These are phyloP conservation scores for Zosterops lateralis DNA, from an alignment of 2,113 vertebrate species.

Conservation along the genomic window DNA sequence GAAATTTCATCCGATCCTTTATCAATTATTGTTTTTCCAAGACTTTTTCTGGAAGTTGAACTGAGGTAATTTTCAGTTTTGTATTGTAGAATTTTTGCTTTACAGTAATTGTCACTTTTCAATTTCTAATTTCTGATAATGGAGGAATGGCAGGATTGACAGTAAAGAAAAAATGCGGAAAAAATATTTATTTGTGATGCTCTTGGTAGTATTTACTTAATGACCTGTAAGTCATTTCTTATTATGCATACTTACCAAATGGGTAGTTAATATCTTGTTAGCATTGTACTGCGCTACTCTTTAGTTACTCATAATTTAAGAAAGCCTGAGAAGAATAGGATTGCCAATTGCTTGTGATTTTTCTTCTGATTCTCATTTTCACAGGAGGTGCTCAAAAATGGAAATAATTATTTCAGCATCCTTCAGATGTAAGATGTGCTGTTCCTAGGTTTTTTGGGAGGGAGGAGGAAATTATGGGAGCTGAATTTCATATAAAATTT, in stretches of 20 bases:
- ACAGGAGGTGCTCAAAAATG: neutral
- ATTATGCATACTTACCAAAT: neutral
- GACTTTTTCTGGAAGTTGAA: neutral
- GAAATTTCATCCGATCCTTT: neutral
- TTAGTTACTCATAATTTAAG: neutral
- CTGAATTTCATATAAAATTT: neutral
- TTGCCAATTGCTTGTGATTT: neutral
- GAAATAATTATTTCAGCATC: neutral
- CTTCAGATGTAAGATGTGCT: neutral
- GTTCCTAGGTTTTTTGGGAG: fast-evolving
- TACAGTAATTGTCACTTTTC: neutral
- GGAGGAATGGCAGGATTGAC: neutral
- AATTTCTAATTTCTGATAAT: neutral
- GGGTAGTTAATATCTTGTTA: neutral
- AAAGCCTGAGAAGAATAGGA: neutral
- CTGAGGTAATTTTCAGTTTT: neutral
- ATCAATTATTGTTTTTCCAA: neutral
- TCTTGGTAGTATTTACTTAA: neutral
- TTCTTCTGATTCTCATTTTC: neutral
- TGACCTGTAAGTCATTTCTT: neutral
- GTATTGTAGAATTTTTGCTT: neutral
- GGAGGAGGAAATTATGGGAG: neutral
- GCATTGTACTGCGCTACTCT: neutral
- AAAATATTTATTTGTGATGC: neutral
- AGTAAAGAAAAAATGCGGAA: neutral